These are phyloP conservation scores for Aurelia aurita complex sp. Pacific DNA, from an alignment of 30 jellyfish, hydroid and myxozoan genomes.

Conservation along the genomic window DNA sequence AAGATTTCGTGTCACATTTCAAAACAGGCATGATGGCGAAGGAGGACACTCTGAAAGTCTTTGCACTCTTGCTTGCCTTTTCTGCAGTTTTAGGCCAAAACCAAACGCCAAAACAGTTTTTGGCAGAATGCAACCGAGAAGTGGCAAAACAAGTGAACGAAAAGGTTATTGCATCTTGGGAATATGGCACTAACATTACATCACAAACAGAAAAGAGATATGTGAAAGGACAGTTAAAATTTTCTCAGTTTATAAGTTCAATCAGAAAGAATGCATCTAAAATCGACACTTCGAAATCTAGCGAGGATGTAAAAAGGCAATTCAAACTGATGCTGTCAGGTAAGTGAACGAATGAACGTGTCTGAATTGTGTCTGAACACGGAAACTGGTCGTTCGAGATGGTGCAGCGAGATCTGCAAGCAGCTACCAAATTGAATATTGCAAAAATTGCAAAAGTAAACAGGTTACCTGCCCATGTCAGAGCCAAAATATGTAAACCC, in stretches of 20 bases:
- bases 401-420: too few species aligned
- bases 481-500: too few species aligned
- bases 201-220: slow-evolving; percentile 59
- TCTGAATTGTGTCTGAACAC: too few species aligned
- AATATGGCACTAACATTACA: slow-evolving; percentile 73
- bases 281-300: slow-evolving; percentile 33
- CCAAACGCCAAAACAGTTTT: slow-evolving; percentile 22
- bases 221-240: slow-evolving; percentile 51
- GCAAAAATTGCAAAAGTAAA: too few species aligned
- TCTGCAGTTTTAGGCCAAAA: too few species aligned
- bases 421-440: too few species aligned
- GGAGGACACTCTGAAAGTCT: too few species aligned
- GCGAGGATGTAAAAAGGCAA: slow-evolving; percentile 70
- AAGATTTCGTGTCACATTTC: slow-evolving; percentile 10
- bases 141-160: not conserved
- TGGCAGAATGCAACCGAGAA: not conserved
- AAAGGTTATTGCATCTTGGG: slow-evolving; percentile 55
- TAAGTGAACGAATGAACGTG: too few species aligned
- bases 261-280: slow-evolving; percentile 66
- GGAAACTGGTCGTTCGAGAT: too few species aligned
- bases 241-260: slow-evolving; percentile 30
- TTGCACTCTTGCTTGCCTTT: too few species aligned
- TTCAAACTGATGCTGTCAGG: slow-evolving; percentile 46
- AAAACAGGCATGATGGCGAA: too few species aligned
- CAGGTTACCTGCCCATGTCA: too few species aligned